Base-by-base conservation (phyloP, 2,113 vertebrate species). In the Gymnocephalus cernua region DNA sequence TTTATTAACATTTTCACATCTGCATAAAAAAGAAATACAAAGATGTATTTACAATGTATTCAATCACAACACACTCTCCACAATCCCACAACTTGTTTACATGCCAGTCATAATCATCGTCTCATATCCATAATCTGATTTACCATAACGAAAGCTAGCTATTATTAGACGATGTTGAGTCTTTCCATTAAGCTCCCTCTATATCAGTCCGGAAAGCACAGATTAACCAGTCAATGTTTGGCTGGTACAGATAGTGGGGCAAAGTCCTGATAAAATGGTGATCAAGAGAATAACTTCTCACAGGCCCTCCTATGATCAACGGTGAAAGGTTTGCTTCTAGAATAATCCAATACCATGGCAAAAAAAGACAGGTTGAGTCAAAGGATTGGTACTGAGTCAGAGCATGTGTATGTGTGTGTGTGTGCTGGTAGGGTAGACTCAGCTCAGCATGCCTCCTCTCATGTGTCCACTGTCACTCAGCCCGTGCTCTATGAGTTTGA, bases 401-500 rank as follows among this genome's bases (percentile, higher is more conserved):
- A 29, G 63, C 9, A 19, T 47, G 4, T 27, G 23, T 59, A 18
- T 21, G 38, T 65, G 63, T 67, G 32, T 21, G 38, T 65, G 63
- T 67, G 32, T 68, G 51, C 38, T 19, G 19, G 53, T n/a, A 2
- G 12, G 32, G 18, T 2, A 18, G 4, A 13, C 85, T 99, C 97
- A 99, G 90, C 96, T 97, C 88, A 98, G 96, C 85, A 96, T 88
- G 51, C 96, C 95, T 58, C 96, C 96, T 93, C 98, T 96, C 83
- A 95, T 93, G 74, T 97, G 98, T 73, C 97, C 95, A 47, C 94
- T 95, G 85, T 99, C 98, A 0, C 95, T 97, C 82, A 99, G 93
- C 21, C 97, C 98, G 0, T 99, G 97, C 83, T 99, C 98, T 73
- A 99, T 95, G 50, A 97, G 95, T 80, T 99, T 99, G 91, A 99